These are phyloP conservation scores for Halocaridina rubra DNA, from an alignment of 2,888 invertebrate genomes.

Conservation along the genomic window DNA sequence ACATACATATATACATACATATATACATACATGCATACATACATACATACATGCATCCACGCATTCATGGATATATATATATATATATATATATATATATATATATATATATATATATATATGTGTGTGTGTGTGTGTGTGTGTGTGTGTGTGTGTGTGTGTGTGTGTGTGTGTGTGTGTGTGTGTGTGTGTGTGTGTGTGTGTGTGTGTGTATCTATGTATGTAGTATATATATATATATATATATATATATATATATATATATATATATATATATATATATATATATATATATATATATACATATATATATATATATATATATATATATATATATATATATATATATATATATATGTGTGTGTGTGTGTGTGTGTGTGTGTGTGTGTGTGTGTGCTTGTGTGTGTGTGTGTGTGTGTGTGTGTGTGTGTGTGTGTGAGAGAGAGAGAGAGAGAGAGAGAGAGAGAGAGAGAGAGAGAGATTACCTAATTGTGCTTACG, in stretches of 20 bases:
- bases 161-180: background rate
- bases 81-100: background rate
- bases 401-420: too few relatives aligned
- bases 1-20: background rate
- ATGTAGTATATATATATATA: background rate
- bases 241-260: background rate
- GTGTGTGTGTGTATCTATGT: background rate
- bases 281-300: constrained; percentile 8
- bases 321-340: constrained; percentile 8
- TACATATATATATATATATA: constrained; percentile 8
- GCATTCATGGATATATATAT: background rate
- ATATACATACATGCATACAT: background rate
- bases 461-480: too few relatives aligned
- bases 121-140: background rate
- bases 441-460: too few relatives aligned
- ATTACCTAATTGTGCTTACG: too few relatives aligned
- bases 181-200: background rate
- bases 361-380: background rate
- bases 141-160: background rate
- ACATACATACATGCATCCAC: background rate
- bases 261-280: constrained; percentile 8
- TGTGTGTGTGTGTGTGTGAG: too few relatives aligned
- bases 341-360: constrained; percentile 4
- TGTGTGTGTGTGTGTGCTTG: too few relatives aligned
- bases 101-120: background rate